These are phyloP conservation scores for Eumacrocentrus americanus DNA, from an alignment of 2,888 invertebrate genomes.

Conservation along the genomic window DNA sequence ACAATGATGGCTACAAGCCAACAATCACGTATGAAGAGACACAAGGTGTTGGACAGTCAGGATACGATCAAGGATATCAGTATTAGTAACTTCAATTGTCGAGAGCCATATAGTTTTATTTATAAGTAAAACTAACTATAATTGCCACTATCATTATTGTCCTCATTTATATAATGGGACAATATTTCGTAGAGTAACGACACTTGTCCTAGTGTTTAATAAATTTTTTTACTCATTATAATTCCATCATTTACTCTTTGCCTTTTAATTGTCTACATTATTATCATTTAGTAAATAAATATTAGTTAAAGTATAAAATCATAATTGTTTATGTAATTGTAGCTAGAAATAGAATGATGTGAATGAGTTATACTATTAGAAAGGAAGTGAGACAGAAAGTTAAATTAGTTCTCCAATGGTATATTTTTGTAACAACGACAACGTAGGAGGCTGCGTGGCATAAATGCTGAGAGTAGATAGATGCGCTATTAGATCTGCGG, in stretches of 20 bases:
- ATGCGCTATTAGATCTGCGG: background rate
- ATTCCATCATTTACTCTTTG: background rate
- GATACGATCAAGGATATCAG: slow-evolving; percentile 46
- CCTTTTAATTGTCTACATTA: background rate
- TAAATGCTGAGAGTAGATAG: background rate
- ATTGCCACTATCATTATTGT: background rate
- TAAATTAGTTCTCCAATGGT: slow-evolving; percentile 5
- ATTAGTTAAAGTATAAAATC: background rate
- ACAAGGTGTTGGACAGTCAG: too few species aligned
- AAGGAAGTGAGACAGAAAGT: background rate
- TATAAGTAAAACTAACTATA: too few species aligned
- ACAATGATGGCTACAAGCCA: slow-evolving; percentile 72
- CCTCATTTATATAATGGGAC: background rate
- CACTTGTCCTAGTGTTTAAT: background rate
- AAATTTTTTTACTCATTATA: background rate
- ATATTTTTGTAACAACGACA: background rate
- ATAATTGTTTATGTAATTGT: background rate
- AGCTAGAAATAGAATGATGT: background rate
- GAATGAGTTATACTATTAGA: background rate
- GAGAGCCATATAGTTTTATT: slow-evolving; percentile 20
- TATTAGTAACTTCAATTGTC: slow-evolving; percentile 31
- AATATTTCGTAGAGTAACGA: background rate
- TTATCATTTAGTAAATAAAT: background rate
- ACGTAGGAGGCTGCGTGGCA: background rate
- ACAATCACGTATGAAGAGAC: slow-evolving; percentile 71